Evolutionary conservation across 2,888 invertebrate species (phyloP).

Genomic region (Lepidocyrtoides sp.): DNA sequence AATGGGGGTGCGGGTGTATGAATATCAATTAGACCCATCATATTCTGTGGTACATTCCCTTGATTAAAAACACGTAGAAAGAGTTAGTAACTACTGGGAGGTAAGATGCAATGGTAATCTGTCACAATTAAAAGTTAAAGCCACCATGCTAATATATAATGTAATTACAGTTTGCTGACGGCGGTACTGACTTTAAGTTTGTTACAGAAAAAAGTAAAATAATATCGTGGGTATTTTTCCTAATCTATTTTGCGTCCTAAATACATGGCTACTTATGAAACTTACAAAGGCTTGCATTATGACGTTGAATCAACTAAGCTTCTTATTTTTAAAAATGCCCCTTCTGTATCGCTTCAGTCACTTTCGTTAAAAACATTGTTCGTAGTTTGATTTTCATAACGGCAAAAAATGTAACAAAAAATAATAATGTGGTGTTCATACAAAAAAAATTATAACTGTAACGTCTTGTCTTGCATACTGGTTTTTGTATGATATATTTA

Average conservation of each 20-base stretch:
- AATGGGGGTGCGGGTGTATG: no score
- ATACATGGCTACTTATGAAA: conserved; percentile 25
- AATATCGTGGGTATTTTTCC: conserved; percentile 20
- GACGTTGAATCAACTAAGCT: conserved; percentile 12
- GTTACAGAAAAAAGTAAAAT: background rate
- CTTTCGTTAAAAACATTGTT: conserved; percentile 23
- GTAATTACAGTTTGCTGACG: background rate
- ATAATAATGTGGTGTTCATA: conserved; percentile 36
- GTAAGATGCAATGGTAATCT: conserved; percentile 51
- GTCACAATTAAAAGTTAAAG: conserved; percentile 21
- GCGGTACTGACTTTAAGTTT: conserved; percentile 24
- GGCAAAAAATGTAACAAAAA: conserved; percentile 56
- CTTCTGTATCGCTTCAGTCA: conserved; percentile 40
- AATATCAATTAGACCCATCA: conserved; percentile 28
- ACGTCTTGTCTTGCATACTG: conserved; percentile 23
- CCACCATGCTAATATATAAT: background rate
- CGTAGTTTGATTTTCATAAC: background rate
- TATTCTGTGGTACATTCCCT: background rate
- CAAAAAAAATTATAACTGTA: conserved; percentile 21
- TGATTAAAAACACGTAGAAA: conserved; percentile 2
- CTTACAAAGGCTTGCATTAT: conserved; percentile 16
- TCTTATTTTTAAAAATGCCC: conserved; percentile 5
- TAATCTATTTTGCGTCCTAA: conserved; percentile 20
- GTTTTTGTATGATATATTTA: background rate
- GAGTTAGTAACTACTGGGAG: conserved; percentile 9